phyloP scores from a whole-genome alignment of 53 echinoderm and acorn worm genomes.

The Astropecten irregularis region DNA sequence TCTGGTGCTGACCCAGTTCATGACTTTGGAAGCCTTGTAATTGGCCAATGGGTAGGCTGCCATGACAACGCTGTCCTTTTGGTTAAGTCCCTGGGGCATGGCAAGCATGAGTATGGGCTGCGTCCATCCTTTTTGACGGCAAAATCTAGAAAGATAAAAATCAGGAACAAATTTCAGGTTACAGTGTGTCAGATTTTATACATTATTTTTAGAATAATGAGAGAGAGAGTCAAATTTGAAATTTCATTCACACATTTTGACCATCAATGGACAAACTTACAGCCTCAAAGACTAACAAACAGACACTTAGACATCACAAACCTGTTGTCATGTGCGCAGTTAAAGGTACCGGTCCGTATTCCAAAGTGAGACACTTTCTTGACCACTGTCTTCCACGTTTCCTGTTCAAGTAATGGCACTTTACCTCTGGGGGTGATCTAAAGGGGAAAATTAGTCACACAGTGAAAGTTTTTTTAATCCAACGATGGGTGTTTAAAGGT shows the following conservation, averaged over 20 bases:
- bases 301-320: conserved; percentile 6
- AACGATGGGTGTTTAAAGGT: no score
- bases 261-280: no score
- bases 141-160: conserved; percentile 71
- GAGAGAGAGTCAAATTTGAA: background rate
- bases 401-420: conserved; percentile 56
- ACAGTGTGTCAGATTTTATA: background rate
- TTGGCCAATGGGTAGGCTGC: conserved; percentile 65
- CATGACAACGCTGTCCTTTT: conserved; percentile 88
- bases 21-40: conserved; percentile 63
- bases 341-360: conserved; percentile 81
- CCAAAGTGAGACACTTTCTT: conserved; percentile 85
- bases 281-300: no score
- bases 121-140: conserved; percentile 80
- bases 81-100: conserved; percentile 83
- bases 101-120: conserved; percentile 80
- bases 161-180: background rate
- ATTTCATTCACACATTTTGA: background rate
- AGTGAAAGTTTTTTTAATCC: no score
- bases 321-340: conserved; percentile 74
- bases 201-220: background rate
- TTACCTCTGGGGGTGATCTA: conserved; percentile 62
- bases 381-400: conserved; percentile 75
- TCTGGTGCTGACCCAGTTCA: conserved; percentile 83
- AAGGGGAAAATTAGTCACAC: background rate